Conservation (phyloP, 2,113 vertebrate species). For the Silurus meridionalis region DNA sequence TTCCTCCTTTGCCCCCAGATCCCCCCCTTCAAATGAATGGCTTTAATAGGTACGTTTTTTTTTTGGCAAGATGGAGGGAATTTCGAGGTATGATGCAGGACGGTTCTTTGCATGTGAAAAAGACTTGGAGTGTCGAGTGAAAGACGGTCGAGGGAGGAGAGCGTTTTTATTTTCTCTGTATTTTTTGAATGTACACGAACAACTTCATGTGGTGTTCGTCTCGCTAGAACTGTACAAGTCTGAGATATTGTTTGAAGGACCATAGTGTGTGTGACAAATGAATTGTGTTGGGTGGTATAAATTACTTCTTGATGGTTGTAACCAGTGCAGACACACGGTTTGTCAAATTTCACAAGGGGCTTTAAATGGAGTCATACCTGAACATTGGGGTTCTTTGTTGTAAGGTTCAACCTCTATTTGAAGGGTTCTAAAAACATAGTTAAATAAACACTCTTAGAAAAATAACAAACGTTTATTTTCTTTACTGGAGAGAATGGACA, state of each 20-base stretch:
- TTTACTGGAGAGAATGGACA: background rate
- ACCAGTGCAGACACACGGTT: background rate
- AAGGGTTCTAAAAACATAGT: background rate
- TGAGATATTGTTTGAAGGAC: background rate
- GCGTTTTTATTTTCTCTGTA: background rate
- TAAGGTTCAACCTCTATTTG: background rate
- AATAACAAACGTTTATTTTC: no score
- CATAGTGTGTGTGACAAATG: background rate
- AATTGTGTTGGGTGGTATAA: background rate
- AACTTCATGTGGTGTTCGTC: background rate
- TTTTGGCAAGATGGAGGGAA: background rate
- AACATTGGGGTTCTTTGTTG: background rate
- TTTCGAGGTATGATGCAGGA: background rate
- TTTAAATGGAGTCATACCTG: background rate
- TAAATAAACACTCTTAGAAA: background rate
- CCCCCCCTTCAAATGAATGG: background rate
- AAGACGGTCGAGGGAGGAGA: background rate
- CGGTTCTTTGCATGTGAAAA: conserved; percentile 5
- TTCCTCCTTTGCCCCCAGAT: background rate
- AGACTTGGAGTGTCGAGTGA: background rate
- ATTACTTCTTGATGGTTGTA: background rate
- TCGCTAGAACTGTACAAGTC: background rate
- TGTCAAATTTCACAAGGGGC: background rate
- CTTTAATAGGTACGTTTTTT: background rate
- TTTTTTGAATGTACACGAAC: background rate